These are phyloP conservation scores for Synodontis membranacea DNA, from an alignment of 2,113 vertebrate genomes.

Conservation along the genomic window DNA sequence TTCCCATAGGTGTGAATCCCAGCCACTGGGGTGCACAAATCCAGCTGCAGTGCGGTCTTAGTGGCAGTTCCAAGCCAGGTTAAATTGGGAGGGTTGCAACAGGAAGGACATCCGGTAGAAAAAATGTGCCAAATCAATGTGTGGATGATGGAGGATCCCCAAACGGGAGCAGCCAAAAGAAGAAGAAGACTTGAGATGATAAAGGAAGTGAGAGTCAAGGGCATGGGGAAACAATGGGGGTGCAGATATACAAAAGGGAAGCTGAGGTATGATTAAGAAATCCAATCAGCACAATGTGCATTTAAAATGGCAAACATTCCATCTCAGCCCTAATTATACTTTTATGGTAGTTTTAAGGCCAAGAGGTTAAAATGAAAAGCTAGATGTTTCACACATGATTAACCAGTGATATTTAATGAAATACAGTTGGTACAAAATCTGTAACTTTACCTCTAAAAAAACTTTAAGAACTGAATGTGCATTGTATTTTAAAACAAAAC, in stretches of 20 bases:
- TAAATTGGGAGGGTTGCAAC: too few relatives aligned
- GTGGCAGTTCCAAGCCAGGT: too few relatives aligned
- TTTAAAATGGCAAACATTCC: constrained; percentile 30
- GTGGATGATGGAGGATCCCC: too few relatives aligned
- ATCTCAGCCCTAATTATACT: constrained; percentile 48
- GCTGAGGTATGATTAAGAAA: constrained; percentile 66
- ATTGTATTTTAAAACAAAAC: constrained; percentile 39
- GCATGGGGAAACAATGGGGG: constrained; percentile 31
- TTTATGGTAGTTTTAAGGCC: constrained; percentile 18
- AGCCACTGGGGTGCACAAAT: too few relatives aligned
- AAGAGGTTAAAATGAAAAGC: constrained; percentile 36
- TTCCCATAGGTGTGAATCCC: too few relatives aligned
- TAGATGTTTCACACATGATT: constrained; percentile 41
- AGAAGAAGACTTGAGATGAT: constrained; percentile 66
- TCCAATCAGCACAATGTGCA: constrained; percentile 55
- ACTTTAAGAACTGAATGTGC: constrained; percentile 34
- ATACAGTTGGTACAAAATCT: constrained; percentile 34
- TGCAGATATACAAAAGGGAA: constrained; percentile 58
- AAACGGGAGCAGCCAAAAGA: too few relatives aligned
- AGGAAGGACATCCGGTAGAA: too few relatives aligned
- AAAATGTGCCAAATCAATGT: too few relatives aligned
- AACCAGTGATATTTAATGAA: constrained; percentile 41
- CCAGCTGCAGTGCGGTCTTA: too few relatives aligned
- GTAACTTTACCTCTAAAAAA: constrained; percentile 30
- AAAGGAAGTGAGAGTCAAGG: constrained; percentile 69